Evolutionary conservation across 2,113 vertebrate genomes (phyloP).

Genomic region (Cyanoramphus novaezelandiae): DNA sequence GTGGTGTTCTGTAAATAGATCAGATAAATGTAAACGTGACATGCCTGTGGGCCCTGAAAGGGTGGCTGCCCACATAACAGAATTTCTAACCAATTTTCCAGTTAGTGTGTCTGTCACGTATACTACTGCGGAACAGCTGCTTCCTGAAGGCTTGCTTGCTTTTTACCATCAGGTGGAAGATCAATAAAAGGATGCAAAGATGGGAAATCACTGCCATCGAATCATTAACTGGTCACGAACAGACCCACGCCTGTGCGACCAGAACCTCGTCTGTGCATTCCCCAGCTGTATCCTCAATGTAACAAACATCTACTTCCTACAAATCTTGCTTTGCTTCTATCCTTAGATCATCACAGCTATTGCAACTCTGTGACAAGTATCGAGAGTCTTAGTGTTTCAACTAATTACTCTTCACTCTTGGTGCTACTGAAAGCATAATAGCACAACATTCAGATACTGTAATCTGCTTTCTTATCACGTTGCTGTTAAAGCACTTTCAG

Average conservation of each 20-base stretch:
- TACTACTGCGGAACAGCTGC: neutral
- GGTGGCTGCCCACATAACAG: neutral
- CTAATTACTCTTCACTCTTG: neutral
- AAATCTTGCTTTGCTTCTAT: neutral
- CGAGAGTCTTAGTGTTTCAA: neutral
- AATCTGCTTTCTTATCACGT: neutral
- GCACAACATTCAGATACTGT: neutral
- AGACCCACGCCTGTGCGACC: neutral
- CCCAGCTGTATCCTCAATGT: neutral
- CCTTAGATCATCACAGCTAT: neutral
- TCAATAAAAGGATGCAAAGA: neutral
- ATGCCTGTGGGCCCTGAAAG: neutral
- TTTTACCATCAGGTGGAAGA: neutral
- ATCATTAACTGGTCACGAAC: neutral
- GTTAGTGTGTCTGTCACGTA: accelerated
- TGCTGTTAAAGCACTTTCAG: neutral
- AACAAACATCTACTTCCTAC: neutral
- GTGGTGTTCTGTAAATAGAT: neutral
- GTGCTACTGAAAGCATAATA: neutral
- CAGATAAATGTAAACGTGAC: neutral
- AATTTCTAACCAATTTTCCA: neutral
- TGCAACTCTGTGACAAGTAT: neutral
- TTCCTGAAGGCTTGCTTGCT: neutral
- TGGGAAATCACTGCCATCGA: neutral
- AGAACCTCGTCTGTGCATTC: neutral